Evolutionary conservation across 1,140 invertebrate species (phyloP).

Genomic region (Trichonephila clavata): DNA sequence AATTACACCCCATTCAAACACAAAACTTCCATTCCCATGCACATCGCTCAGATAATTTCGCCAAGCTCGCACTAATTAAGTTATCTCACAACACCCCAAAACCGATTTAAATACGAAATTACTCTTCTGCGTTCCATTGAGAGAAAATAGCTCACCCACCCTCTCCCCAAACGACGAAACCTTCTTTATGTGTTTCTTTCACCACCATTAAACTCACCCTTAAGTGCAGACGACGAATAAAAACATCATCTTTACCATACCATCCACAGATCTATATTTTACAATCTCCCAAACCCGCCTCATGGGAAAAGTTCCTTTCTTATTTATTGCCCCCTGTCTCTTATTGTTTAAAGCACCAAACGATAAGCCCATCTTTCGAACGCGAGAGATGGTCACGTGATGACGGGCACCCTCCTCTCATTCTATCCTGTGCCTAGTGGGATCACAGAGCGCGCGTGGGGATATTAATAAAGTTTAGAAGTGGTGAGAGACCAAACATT

Average conservation of each 20-base stretch:
- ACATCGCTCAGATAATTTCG: neutral
- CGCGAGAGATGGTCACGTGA: constrained; percentile 25
- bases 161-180: too few species aligned
- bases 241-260: constrained; percentile 28
- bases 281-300: constrained; percentile 67
- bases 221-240: constrained; percentile 20
- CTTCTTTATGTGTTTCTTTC: constrained; percentile 49
- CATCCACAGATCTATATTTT: constrained; percentile 52
- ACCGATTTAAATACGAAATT: constrained; percentile 40
- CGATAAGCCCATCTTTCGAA: constrained; percentile 66
- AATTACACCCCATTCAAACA: neutral
- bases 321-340: constrained; percentile 63
- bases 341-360: constrained; percentile 71
- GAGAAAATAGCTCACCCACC: neutral
- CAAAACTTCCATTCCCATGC: neutral
- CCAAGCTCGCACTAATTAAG: constrained; percentile 11
- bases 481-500: constrained; percentile 70
- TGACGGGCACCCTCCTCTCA: neutral
- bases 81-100: neutral
- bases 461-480: constrained; percentile 76
- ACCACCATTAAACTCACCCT: constrained; percentile 62
- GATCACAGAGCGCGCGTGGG: neutral
- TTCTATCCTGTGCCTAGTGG: neutral
- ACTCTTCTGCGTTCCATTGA: neutral
- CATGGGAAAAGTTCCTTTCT: constrained; percentile 25